Percentiles rank a stretch among this genome's conserved stretches.
These are phyloP conservation scores for Brachypalpus laphriformis DNA, from an alignment of 2,888 invertebrate species.

Conservation along the genomic window DNA sequence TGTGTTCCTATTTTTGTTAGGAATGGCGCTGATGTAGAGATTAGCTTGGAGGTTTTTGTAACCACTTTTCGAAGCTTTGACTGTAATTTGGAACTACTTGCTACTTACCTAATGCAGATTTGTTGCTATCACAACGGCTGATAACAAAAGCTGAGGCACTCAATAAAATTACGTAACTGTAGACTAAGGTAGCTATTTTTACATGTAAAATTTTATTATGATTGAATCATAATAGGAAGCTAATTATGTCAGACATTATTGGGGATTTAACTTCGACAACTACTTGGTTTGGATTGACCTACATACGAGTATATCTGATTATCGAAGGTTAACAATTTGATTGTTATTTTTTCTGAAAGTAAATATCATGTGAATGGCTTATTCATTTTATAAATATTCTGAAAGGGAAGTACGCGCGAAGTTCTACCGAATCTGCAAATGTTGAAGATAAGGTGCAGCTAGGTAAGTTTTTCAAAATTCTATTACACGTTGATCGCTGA, in stretches of 20 bases:
- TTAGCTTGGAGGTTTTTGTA: background rate
- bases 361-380: no score
- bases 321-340: no score
- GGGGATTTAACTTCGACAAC: background rate
- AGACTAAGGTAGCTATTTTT: background rate
- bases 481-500: no score
- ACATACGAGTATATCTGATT: no score
- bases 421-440: no score
- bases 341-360: no score
- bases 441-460: no score
- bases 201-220: background rate
- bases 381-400: no score
- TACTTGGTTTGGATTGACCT: background rate
- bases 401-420: no score
- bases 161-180: background rate
- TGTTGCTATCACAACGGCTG: constrained; percentile 23
- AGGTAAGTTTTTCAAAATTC: no score
- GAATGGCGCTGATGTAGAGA: background rate
- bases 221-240: background rate
- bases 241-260: background rate
- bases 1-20: background rate
- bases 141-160: constrained; percentile 15
- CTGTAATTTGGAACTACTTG: background rate
- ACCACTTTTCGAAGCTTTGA: background rate
- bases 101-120: constrained; percentile 16